Evolutionary conservation across 2,888 invertebrate species (phyloP), one percentile per base, ranked within the genome.

Genomic region (Dryobota labecula): DNA sequence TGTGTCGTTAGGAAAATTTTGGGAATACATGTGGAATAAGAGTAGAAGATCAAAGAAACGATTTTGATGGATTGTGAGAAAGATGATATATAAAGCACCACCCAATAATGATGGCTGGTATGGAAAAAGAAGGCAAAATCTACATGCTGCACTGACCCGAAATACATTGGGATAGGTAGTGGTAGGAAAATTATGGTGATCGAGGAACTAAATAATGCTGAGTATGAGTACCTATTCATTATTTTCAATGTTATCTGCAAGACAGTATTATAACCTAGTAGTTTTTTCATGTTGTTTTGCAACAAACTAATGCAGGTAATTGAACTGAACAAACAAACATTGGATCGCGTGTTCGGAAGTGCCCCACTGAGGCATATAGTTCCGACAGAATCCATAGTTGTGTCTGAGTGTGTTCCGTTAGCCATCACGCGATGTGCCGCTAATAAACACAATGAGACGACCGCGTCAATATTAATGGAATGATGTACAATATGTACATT

Each of bases 321-420:
- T 65, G 30, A n/a, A 62, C 13, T 65, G 24, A 56, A 56, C 27
- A 63, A 62, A 75, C 38, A 70, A 67, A 60, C 13, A 53, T 24
- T 49, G 24, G 2, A 43, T 84, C 43, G 82, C 73, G 69, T 81
- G 84, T 49, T 81, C 73, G 84, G 83, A 81, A 81, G 82, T 83
- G 62, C 58, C 67, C 69, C 33, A 67, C 41, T 69, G 62, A 60
- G 54, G 47, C 30, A 65, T 70, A 57, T 36, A 61, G 68, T 74
- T 83, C 78, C 70, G 75, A 53, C 69, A 65, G 56, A 57, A 56
- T 73, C 47, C 30, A 73, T 30, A 43, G 30, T 67, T 41, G 41
- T 49, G 66, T 78, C 60, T 66, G 63, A 57, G 43, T 64, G 3
- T n/a, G 76, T 80, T 78, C 78, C 81, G 78, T 83, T 80, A 80